Percentiles rank a stretch among this genome's conserved stretches.
Conservation (phyloP, 2,888 invertebrate species). For the Myathropa florea region DNA sequence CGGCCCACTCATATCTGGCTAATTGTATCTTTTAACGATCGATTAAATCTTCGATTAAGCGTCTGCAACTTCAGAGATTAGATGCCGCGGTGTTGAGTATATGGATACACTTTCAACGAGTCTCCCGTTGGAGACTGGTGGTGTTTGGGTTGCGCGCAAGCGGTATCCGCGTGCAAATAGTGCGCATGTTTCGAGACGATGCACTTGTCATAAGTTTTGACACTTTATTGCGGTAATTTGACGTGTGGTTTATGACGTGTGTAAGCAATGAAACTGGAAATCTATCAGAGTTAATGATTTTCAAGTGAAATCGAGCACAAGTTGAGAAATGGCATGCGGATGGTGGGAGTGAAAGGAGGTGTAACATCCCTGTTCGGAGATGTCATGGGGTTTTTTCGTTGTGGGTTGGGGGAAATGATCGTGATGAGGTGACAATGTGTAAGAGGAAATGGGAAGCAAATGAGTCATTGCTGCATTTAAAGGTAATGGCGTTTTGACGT, state of each 20-base stretch:
- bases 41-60: conserved; percentile 52
- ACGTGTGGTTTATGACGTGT: background rate
- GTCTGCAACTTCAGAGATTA: conserved; percentile 11
- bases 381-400: background rate
- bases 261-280: background rate
- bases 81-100: conserved; percentile 19
- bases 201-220: background rate
- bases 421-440: no score
- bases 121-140: background rate
- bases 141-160: background rate
- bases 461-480: no score
- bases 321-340: background rate
- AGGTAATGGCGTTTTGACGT: no score
- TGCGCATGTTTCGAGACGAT: background rate
- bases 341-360: background rate
- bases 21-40: conserved; percentile 56
- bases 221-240: background rate
- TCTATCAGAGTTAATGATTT: background rate
- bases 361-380: no score
- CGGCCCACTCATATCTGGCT: conserved; percentile 37
- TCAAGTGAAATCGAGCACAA: background rate
- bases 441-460: no score
- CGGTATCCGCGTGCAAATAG: background rate
- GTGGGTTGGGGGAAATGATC: background rate
- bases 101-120: background rate